Base-by-base conservation (phyloP, 2,888 invertebrate species). In the Poecilobothrus nobilitatus region DNA sequence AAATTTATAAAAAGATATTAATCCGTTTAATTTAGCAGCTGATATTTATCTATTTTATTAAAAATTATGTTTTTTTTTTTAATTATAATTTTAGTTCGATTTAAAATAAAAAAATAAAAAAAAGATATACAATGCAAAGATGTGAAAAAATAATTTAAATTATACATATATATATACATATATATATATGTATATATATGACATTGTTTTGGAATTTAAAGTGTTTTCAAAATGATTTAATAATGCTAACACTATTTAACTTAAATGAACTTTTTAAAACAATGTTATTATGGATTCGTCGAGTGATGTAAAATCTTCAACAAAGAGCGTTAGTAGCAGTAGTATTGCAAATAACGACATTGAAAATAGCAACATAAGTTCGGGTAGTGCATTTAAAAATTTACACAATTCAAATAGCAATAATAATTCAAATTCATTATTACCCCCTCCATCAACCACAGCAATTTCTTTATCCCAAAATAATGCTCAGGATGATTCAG, bases 401-500 rank as follows among this genome's bases (percentile, higher is more conserved):
- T 37, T 34, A 8, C 65, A 63, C 10, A 22, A 63, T 18, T 15
- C 22, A 10, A 63, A 1, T 22, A 63, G 9, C 18, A 63, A 27
- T 63, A 63, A 27, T 27, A 63, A 63, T 53, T 18, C 63, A 27
- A 64, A 63, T 63, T 22, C 18, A 8, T 1, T 37, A 37, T 37
- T 65, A 65, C 63, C 63, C 6, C 65, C 65, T 34, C 65, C 65
- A 20, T n/a, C 37, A 63, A 63, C 27, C 22, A 22, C 63, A 34
- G 22, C 33, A 33, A 33, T 34, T 37, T 37, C 53, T n/a, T 53
- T 53, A 53, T 41, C 15, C 2, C 53, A 18, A 18, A 12, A 53
- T n/a, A 53, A 34, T 37, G 65, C 20, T 65, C 27, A 22, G 27
- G 65, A 65, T 65, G 65, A 65, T 65, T 65, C 65, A 65, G 65